These are phyloP conservation scores for Phocides pigmalion DNA, from an alignment of 1,140 invertebrate species.

Conservation along the genomic window DNA sequence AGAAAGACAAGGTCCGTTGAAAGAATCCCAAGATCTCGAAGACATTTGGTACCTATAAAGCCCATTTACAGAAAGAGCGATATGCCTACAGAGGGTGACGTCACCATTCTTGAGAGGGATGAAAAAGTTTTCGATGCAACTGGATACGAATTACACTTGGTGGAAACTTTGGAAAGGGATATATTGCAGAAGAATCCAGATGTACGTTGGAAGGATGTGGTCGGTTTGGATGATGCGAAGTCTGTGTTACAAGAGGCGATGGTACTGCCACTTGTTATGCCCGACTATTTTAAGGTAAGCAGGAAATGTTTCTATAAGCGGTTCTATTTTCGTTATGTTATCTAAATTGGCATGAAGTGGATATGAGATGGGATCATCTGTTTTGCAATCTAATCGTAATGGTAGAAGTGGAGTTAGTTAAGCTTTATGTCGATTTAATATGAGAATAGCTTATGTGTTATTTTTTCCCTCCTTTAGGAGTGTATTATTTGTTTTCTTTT, in stretches of 20 bases:
- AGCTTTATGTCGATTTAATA: no score
- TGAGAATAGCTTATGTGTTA: no score
- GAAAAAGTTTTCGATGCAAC: constrained; percentile 89
- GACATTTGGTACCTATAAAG: constrained; percentile 69
- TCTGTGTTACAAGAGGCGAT: constrained; percentile 98
- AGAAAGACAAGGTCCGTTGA: constrained; percentile 85
- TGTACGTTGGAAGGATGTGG: constrained; percentile 98
- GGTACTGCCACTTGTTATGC: constrained; percentile 98
- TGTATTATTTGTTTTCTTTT: no score
- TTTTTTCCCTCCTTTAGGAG: no score
- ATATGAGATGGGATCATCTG: not conserved
- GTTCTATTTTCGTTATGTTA: constrained; percentile 9
- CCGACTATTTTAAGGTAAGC: constrained; percentile 96
- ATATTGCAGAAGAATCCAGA: constrained; percentile 98
- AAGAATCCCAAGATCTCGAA: constrained; percentile 68
- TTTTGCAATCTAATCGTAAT: not conserved
- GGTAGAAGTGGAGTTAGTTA: no score
- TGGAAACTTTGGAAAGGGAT: constrained; percentile 94
- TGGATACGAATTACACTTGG: constrained; percentile 91
- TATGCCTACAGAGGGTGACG: constrained; percentile 61
- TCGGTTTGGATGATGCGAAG: constrained; percentile 97
- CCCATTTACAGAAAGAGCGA: constrained; percentile 67
- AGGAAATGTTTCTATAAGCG: constrained; percentile 23
- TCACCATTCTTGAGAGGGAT: constrained; percentile 76
- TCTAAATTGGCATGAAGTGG: constrained; percentile 20